Evolutionary conservation across 2,888 invertebrate genomes (phyloP).

Genomic region (Euclidia mi): DNA sequence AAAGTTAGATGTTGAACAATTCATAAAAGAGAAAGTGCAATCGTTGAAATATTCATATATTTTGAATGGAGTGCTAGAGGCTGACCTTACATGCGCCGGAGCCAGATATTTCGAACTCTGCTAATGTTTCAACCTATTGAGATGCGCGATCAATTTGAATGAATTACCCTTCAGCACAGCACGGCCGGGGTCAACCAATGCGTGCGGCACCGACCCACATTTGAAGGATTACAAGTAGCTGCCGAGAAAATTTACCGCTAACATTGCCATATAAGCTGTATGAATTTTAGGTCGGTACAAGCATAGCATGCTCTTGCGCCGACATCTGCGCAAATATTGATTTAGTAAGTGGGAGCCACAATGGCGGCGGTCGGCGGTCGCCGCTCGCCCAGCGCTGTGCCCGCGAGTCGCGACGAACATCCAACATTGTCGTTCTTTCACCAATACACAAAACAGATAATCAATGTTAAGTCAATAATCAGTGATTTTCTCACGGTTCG

Average conservation of each 20-base stretch:
- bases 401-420: slow-evolving; percentile 57
- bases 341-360: slow-evolving; percentile 87
- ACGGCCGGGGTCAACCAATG: slow-evolving; percentile 84
- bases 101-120: slow-evolving; percentile 43
- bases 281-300: slow-evolving; percentile 89
- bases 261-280: slow-evolving; percentile 89
- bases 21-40: no score
- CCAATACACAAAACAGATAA: slow-evolving; percentile 63
- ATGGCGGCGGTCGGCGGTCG: slow-evolving; percentile 73
- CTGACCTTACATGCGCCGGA: slow-evolving; percentile 41
- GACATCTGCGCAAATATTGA: slow-evolving; percentile 90
- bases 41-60: no score
- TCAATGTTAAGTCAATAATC: slow-evolving; percentile 66
- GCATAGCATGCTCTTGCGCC: slow-evolving; percentile 88
- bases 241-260: slow-evolving; percentile 90
- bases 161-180: slow-evolving; percentile 80
- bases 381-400: slow-evolving; percentile 63
- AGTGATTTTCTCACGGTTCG: slow-evolving; percentile 61
- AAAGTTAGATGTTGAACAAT: no score
- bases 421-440: slow-evolving; percentile 64
- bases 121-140: slow-evolving; percentile 54
- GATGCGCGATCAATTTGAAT: slow-evolving; percentile 76
- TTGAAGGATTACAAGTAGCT: slow-evolving; percentile 89
- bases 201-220: slow-evolving; percentile 88
- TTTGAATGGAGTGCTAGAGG: background rate